Conservation (phyloP, 1,140 invertebrate genomes). For the Sitobion miscanthi region DNA sequence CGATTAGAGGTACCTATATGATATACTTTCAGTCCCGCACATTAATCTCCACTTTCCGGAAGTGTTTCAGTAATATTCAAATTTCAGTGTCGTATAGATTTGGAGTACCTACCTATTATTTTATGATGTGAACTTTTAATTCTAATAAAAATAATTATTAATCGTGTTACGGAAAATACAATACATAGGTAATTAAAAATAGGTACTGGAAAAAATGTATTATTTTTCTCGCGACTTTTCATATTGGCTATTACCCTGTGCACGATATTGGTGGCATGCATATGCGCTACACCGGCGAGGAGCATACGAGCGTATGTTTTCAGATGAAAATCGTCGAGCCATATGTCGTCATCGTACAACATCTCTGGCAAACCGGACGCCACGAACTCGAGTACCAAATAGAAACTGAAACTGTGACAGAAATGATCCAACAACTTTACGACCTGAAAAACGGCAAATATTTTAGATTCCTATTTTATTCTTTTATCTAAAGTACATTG, state of each 20-base stretch:
- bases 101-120: neutral
- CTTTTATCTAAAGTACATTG: neutral
- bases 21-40: neutral
- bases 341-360: conserved; percentile 77
- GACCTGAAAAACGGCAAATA: conserved; percentile 69
- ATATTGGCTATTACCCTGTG: conserved; percentile 72
- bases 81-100: neutral
- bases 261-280: conserved; percentile 92
- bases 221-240: neutral
- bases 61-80: neutral
- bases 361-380: conserved; percentile 88
- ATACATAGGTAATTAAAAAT: conserved; percentile 64
- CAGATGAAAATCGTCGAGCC: conserved; percentile 76
- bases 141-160: neutral
- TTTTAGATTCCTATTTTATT: neutral
- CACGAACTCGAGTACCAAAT: conserved; percentile 94
- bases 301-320: conserved; percentile 92
- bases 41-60: neutral
- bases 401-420: conserved; percentile 83
- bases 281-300: conserved; percentile 85
- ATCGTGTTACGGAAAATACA: neutral
- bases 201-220: neutral
- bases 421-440: conserved; percentile 90
- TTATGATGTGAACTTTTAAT: neutral
- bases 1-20: neutral